Conservation (phyloP, 1,140 invertebrate genomes). For the Aethina tumida region DNA sequence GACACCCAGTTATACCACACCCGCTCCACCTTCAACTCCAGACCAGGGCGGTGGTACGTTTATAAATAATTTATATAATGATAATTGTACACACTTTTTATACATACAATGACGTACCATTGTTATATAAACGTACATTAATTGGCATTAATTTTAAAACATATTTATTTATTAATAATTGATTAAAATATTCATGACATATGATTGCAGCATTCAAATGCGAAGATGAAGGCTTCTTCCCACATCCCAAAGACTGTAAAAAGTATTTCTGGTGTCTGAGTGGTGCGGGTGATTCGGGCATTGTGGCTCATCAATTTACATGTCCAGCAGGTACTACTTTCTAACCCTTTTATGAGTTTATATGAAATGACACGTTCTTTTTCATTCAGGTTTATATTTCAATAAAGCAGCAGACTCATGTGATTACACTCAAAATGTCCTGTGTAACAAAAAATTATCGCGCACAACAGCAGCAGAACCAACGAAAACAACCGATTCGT, state of each 20-base stretch:
- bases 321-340: constrained; percentile 65
- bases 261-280: constrained; percentile 93
- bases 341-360: not conserved
- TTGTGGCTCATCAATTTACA: constrained; percentile 87
- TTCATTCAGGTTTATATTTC: constrained; percentile 64
- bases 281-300: constrained; percentile 76
- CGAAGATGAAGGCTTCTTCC: constrained; percentile 87
- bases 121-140: too few species aligned
- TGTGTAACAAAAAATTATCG: constrained; percentile 53
- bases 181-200: constrained; percentile 1
- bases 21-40: constrained; percentile 79
- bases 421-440: constrained; percentile 80
- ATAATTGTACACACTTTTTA: not conserved
- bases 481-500: constrained; percentile 37
- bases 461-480: constrained; percentile 37
- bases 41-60: constrained; percentile 68
- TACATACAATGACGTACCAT: too few species aligned
- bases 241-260: constrained; percentile 86
- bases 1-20: constrained; percentile 49
- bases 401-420: constrained; percentile 87
- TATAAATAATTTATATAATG: constrained; percentile 1
- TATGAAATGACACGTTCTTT: not conserved
- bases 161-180: not conserved
- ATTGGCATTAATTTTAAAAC: not conserved
- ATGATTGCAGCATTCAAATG: constrained; percentile 69